phyloP scores from a whole-genome alignment of 2,113 vertebrate genomes.

The Bettongia penicillata region DNA sequence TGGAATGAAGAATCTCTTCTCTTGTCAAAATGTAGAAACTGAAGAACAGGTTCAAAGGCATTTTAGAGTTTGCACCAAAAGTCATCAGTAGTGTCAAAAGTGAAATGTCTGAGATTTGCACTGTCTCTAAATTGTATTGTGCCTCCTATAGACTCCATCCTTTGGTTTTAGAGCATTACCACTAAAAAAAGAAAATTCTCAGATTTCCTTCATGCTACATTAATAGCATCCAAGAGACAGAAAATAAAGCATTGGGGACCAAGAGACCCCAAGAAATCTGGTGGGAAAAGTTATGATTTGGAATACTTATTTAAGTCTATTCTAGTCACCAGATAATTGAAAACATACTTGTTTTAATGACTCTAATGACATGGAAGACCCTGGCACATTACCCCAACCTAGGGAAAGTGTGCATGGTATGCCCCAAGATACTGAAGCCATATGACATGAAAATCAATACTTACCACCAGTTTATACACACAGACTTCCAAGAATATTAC shows the following conservation, averaged over 20 bases:
- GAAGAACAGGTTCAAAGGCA: not conserved
- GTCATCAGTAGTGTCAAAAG: fast-evolving
- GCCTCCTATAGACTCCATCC: not conserved
- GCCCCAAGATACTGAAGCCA: not conserved
- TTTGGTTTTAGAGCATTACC: not conserved
- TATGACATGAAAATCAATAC: not conserved
- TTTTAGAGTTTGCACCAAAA: not conserved
- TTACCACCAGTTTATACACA: not conserved
- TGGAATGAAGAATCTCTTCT: not conserved
- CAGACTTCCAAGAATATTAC: not conserved
- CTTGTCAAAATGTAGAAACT: not conserved
- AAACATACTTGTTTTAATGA: not conserved
- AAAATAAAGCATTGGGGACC: not conserved
- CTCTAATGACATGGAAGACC: not conserved
- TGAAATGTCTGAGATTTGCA: fast-evolving
- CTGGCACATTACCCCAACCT: not conserved
- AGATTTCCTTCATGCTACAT: not conserved
- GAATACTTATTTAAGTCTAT: not conserved
- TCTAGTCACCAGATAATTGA: not conserved
- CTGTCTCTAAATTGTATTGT: not conserved
- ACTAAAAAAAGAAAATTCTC: not conserved
- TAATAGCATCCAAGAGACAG: not conserved
- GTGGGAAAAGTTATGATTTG: not conserved
- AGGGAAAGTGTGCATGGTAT: not conserved
- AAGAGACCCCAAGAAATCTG: not conserved